Percentiles rank a stretch among this genome's conserved stretches.
Evolutionary conservation across 2,113 vertebrate species (phyloP).

Genomic region (Bolborhynchus lineola): DNA sequence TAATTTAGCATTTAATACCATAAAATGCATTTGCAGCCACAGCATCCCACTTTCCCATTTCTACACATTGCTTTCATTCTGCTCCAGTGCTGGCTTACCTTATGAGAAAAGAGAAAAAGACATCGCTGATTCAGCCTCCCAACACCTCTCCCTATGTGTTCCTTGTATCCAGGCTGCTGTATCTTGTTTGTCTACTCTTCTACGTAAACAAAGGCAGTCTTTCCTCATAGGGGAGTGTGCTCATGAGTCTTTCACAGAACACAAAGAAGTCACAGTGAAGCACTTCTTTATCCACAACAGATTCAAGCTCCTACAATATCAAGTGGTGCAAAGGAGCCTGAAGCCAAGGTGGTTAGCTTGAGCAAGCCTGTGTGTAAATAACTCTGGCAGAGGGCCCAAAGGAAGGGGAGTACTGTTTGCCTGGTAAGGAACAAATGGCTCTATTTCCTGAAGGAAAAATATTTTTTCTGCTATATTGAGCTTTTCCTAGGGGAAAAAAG

Average conservation of each 20-base stretch:
- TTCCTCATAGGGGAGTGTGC: conserved; percentile 19
- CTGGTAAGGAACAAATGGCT: conserved; percentile 24
- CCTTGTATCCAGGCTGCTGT: neutral
- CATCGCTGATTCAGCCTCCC: neutral
- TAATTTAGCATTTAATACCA: neutral
- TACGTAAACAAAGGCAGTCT: neutral
- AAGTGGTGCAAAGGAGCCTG: neutral
- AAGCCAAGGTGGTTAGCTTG: conserved; percentile 26
- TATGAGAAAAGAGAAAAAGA: neutral
- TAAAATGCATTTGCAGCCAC: neutral
- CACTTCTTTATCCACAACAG: neutral
- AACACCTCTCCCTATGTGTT: neutral
- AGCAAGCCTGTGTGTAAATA: conserved; percentile 35
- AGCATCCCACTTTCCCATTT: neutral
- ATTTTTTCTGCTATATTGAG: conserved; percentile 12
- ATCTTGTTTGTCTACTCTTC: conserved; percentile 35
- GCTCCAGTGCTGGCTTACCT: neutral
- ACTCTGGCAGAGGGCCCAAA: conserved; percentile 13
- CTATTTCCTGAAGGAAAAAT: conserved; percentile 33
- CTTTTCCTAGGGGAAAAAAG: neutral
- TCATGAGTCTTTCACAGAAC: neutral
- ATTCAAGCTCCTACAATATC: neutral
- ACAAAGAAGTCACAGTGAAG: conserved; percentile 26
- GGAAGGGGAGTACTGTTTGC: conserved; percentile 1
- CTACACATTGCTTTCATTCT: neutral